Percentiles rank a stretch among this genome's conserved stretches.
Evolutionary conservation across 2,113 vertebrate genomes (phyloP).

Genomic region (Castor canadensis): DNA sequence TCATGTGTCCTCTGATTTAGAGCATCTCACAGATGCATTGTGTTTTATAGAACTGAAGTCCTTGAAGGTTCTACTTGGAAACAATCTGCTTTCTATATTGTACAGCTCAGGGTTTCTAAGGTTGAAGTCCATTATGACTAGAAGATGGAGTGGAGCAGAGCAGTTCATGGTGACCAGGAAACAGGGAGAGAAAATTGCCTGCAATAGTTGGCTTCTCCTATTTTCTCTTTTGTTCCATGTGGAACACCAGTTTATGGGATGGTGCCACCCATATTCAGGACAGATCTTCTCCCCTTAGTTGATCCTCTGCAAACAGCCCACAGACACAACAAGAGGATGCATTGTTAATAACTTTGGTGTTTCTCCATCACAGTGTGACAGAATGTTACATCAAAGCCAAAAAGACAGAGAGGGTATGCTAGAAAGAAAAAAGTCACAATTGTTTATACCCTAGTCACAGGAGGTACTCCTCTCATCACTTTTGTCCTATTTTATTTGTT

Average conservation of each 20-base stretch:
- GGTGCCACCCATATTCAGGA: background rate
- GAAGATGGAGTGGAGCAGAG: background rate
- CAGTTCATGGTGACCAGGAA: background rate
- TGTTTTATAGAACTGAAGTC: background rate
- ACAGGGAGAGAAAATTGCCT: background rate
- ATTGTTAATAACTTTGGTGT: no score
- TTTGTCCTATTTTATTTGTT: background rate
- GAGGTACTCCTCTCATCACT: background rate
- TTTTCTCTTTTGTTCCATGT: background rate
- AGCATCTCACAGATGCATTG: background rate
- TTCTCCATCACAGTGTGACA: background rate
- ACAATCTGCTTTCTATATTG: no score
- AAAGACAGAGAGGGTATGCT: background rate
- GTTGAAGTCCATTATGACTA: no score
- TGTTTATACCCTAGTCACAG: background rate
- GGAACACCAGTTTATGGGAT: background rate
- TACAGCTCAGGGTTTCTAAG: accelerated
- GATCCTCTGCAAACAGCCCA: background rate
- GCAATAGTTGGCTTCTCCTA: background rate
- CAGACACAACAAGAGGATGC: no score
- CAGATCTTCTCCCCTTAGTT: background rate
- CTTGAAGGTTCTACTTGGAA: background rate
- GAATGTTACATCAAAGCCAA: background rate
- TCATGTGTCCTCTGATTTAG: background rate
- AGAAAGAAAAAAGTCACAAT: background rate